Percentiles rank a stretch among this genome's conserved stretches.
Conservation (phyloP, 2,797 vertebrate species). For the Fratercula arctica region DNA sequence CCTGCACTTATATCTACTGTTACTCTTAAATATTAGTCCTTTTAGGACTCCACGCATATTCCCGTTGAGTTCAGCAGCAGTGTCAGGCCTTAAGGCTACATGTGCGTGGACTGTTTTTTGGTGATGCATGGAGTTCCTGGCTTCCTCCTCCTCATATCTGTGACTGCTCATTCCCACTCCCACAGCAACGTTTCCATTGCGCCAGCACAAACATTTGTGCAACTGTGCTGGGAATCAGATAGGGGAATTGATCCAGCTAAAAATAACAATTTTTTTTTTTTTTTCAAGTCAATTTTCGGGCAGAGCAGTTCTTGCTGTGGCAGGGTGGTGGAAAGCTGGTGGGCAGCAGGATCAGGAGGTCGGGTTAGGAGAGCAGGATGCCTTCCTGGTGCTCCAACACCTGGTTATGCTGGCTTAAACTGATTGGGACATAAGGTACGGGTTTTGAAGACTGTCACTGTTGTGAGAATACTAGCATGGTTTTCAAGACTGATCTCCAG, state of each 20-base stretch:
- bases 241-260: constrained; percentile 7
- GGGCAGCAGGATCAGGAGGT: background rate
- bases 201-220: constrained; percentile 22
- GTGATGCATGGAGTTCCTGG: background rate
- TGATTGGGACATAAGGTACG: background rate
- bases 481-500: background rate
- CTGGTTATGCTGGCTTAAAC: background rate
- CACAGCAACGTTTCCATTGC: background rate
- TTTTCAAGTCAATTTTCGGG: background rate
- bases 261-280: background rate
- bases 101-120: background rate
- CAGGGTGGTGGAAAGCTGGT: background rate
- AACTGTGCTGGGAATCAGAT: background rate
- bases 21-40: background rate
- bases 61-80: background rate
- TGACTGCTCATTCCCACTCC: background rate
- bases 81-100: background rate
- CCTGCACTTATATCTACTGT: background rate
- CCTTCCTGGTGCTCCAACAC: background rate
- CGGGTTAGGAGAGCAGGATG: background rate
- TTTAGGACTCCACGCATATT: background rate
- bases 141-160: background rate
- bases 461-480: background rate
- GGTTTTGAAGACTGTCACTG: background rate
- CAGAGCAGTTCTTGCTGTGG: background rate